phyloP scores from a whole-genome alignment of 1,140 invertebrate species.

The Diachasma alloeum region DNA sequence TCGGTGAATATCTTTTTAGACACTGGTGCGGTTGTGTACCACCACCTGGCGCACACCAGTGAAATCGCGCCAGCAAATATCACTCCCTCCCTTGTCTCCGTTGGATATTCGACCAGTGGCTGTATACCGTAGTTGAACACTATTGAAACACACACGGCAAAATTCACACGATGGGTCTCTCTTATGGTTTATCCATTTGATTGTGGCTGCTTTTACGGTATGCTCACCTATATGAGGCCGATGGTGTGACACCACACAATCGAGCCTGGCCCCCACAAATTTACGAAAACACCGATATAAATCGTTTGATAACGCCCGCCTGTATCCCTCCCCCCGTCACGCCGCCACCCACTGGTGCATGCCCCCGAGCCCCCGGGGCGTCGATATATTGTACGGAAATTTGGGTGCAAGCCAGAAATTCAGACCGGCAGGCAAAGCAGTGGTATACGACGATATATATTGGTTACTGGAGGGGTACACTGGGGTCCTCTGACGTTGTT shows the following conservation, averaged over 20 bases:
- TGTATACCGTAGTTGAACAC: no score
- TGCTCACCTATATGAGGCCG: background rate
- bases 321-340: background rate
- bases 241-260: constrained; percentile 25
- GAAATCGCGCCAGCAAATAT: background rate
- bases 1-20: constrained; percentile 1
- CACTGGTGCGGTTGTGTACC: background rate
- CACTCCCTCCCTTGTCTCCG: no score
- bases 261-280: constrained; percentile 43
- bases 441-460: constrained; percentile 5
- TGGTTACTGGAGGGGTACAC: constrained; percentile 8
- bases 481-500: background rate
- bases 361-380: constrained; percentile 35
- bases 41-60: background rate
- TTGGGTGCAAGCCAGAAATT: constrained; percentile 46
- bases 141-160: background rate
- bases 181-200: constrained; percentile 1
- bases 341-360: background rate
- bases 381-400: constrained; percentile 47
- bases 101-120: background rate
- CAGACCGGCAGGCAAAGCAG: constrained; percentile 4
- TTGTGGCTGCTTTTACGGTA: background rate
- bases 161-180: background rate
- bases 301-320: constrained; percentile 51
- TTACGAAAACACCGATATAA: constrained; percentile 55